Conservation (phyloP, 2,113 vertebrate genomes). For the Channa argus region DNA sequence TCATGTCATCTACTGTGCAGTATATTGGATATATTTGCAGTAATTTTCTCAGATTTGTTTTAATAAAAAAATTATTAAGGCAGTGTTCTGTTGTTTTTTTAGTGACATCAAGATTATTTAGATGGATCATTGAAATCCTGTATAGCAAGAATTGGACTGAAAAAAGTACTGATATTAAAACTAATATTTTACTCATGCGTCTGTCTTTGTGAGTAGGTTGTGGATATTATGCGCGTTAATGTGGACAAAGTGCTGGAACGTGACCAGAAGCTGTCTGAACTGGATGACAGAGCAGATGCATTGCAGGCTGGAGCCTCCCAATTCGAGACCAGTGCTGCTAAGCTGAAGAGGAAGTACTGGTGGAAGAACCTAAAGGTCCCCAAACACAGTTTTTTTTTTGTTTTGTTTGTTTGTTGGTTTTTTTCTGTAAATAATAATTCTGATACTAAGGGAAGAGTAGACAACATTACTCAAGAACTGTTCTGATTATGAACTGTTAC, state of each 20-base stretch:
- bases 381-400: not conserved
- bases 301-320: slow-evolving; percentile 96
- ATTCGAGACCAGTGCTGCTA: slow-evolving; percentile 95
- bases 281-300: slow-evolving; percentile 94
- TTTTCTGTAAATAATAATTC: too few relatives aligned
- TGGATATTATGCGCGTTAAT: slow-evolving; percentile 97
- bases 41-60: not conserved
- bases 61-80: not conserved
- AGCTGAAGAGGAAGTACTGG: slow-evolving; percentile 92
- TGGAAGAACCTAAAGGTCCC: slow-evolving; percentile 93
- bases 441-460: too few relatives aligned
- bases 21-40: not conserved
- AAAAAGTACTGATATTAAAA: not conserved
- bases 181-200: not conserved
- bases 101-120: not conserved
- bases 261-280: slow-evolving; percentile 90
- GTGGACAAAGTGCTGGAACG: slow-evolving; percentile 96
- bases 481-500: too few relatives aligned
- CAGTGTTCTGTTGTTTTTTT: not conserved
- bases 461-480: too few relatives aligned
- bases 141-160: not conserved
- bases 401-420: too few relatives aligned
- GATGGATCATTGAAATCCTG: not conserved
- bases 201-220: slow-evolving; percentile 83
- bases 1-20: not conserved